Conservation (phyloP, 2,888 invertebrate species). For the Cacoxenus indagator region DNA sequence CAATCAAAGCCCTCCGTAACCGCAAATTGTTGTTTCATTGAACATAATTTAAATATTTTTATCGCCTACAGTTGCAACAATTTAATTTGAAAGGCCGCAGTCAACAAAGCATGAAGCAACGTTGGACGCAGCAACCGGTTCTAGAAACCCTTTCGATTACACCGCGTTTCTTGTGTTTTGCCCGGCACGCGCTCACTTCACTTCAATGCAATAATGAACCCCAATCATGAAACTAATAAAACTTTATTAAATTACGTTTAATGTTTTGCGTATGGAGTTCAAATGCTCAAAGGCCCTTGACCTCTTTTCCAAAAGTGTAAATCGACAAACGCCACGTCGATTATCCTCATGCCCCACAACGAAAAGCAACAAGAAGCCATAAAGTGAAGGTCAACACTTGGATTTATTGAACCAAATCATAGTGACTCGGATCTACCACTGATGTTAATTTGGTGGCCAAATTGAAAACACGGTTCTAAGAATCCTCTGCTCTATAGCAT, state of each 20-base stretch:
- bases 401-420: too few species aligned
- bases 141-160: too few species aligned
- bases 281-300: neutral
- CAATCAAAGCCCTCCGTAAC: neutral
- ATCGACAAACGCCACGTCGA: neutral
- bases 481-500: too few species aligned
- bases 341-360: neutral
- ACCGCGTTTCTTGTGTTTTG: too few species aligned
- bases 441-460: too few species aligned
- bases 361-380: too few species aligned
- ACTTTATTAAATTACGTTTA: neutral
- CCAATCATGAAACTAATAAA: neutral
- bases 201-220: neutral
- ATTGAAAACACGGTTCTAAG: too few species aligned
- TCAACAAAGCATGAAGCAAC: neutral
- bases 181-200: neutral
- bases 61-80: neutral
- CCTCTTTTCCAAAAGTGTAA: neutral
- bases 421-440: too few species aligned
- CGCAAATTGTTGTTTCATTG: constrained; percentile 15
- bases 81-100: neutral
- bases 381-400: too few species aligned
- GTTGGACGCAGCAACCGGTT: neutral
- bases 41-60: constrained; percentile 11
- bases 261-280: neutral